phyloP scores from a whole-genome alignment of 2,113 vertebrate genomes.

The Apistogramma diplotaenia region DNA sequence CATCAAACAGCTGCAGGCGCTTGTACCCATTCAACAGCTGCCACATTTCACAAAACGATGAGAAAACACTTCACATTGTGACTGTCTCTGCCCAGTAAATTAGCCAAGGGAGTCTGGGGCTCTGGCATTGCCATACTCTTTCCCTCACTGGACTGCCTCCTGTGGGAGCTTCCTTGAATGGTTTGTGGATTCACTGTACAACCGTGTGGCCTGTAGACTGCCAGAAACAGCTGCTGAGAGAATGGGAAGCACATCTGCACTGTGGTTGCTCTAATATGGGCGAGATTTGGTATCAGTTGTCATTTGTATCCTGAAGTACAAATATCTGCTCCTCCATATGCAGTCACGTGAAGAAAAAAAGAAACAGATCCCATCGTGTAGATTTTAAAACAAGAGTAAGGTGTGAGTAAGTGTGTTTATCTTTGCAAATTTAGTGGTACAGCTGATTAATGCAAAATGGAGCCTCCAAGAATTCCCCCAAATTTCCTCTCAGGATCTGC shows the following conservation, averaged over 20 bases:
- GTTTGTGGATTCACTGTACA: not conserved
- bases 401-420: not conserved
- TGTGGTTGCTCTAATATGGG: not conserved
- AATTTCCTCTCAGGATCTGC: not conserved
- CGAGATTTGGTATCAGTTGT: not conserved
- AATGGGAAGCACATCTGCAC: slow-evolving; percentile 4
- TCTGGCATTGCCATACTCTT: not conserved
- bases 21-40: slow-evolving; percentile 51
- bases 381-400: not conserved
- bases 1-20: slow-evolving; percentile 55
- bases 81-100: slow-evolving; percentile 42
- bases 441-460: not conserved
- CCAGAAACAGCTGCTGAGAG: slow-evolving; percentile 27
- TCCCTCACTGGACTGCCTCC: slow-evolving; percentile 9
- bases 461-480: not conserved
- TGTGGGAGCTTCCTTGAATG: slow-evolving; percentile 19
- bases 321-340: not conserved
- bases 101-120: slow-evolving; percentile 36
- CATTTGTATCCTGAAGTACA: not conserved
- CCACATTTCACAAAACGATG: slow-evolving; percentile 43
- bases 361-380: not conserved
- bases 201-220: not conserved
- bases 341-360: not conserved
- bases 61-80: slow-evolving; percentile 29
- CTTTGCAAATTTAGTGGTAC: not conserved